These are phyloP conservation scores for Micromys minutus DNA, from an alignment of 2,113 vertebrate genomes.

Conservation along the genomic window DNA sequence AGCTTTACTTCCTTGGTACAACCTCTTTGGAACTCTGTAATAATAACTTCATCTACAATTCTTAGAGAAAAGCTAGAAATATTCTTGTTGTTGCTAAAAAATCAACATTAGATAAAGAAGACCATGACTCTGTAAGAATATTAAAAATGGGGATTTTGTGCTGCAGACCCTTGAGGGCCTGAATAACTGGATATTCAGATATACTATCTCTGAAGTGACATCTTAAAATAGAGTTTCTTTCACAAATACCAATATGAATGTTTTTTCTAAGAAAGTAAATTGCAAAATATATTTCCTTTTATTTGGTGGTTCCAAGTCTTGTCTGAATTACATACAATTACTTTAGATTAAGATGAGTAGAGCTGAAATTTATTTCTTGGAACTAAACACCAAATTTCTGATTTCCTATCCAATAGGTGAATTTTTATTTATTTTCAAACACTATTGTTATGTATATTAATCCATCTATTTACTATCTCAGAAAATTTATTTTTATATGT, in stretches of 20 bases:
- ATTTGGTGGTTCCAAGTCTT: not conserved
- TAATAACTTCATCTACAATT: not conserved
- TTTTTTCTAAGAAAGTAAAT: not conserved
- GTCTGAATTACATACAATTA: not conserved
- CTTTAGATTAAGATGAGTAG: not conserved
- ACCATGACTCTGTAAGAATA: not conserved
- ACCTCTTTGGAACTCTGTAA: not conserved
- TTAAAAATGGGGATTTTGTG: not conserved
- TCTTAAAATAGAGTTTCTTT: not conserved
- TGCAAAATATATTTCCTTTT: not conserved
- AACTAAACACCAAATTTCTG: not conserved
- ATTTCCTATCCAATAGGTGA: not conserved
- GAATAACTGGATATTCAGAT: not conserved
- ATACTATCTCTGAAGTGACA: not conserved
- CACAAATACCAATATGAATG: not conserved
- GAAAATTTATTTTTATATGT: not conserved
- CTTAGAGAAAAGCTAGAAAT: not conserved
- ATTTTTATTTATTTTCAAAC: not conserved
- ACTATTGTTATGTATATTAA: not conserved
- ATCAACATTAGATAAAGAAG: not conserved
- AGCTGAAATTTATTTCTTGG: not conserved
- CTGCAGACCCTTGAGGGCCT: not conserved
- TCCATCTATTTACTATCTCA: not conserved
- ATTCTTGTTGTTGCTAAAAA: not conserved
- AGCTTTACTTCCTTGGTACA: not conserved